Conservation (phyloP, 2,113 vertebrate genomes). For the Pipa parva region DNA sequence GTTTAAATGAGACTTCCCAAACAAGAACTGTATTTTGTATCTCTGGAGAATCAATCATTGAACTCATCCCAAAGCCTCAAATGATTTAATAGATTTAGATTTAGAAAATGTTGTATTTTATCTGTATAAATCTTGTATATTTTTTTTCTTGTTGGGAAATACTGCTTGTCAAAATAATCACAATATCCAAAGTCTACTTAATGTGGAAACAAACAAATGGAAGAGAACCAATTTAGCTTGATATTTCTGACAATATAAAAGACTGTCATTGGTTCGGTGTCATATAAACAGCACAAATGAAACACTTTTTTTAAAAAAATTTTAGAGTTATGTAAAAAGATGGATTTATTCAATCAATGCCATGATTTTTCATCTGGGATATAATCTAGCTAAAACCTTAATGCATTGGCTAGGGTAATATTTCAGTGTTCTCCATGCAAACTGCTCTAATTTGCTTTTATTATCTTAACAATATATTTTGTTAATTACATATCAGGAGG, state of each 20-base stretch:
- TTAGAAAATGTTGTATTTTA: too few species aligned
- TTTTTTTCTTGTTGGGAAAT: too few species aligned
- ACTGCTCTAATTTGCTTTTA: constrained; percentile 22
- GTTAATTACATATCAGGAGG: constrained; percentile 25
- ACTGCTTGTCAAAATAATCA: too few species aligned
- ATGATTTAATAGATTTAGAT: too few species aligned
- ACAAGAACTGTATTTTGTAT: too few species aligned
- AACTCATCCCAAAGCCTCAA: too few species aligned
- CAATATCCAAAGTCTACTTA: too few species aligned
- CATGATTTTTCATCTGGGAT: constrained; percentile 8
- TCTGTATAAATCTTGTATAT: too few species aligned
- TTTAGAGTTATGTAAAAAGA: constrained; percentile 7
- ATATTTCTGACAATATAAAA: background rate
- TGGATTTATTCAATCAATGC: background rate
- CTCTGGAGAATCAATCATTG: too few species aligned
- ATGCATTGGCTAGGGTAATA: constrained; percentile 11
- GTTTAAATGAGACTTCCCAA: too few species aligned
- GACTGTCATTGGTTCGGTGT: background rate
- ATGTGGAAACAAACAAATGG: too few species aligned
- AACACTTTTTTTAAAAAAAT: background rate
- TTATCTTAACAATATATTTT: constrained; percentile 25
- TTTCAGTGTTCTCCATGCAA: constrained; percentile 8
- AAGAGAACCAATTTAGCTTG: background rate
- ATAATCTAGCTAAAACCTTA: constrained; percentile 7
- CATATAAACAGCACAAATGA: background rate